Conservation (phyloP, 2,797 vertebrate genomes). For the Macropus fuliginosus region DNA sequence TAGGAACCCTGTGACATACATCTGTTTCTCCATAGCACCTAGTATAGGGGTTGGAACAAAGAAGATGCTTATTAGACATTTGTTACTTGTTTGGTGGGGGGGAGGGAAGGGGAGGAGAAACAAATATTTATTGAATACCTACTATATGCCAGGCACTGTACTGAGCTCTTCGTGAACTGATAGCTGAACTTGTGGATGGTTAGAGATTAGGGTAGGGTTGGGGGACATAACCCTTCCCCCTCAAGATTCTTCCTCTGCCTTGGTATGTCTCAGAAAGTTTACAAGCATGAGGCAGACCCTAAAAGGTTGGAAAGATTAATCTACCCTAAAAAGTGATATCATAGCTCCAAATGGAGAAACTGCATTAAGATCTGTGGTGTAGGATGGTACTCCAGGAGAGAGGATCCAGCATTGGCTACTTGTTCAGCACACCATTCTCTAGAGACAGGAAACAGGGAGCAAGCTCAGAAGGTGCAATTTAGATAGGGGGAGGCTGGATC, state of each 20-base stretch:
- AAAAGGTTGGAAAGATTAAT: slow-evolving; percentile 17
- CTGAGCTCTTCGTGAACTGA: neutral
- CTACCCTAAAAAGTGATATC: neutral
- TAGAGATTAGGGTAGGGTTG: neutral
- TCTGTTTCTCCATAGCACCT: neutral
- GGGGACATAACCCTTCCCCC: neutral
- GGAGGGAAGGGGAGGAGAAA: neutral
- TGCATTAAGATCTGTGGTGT: neutral
- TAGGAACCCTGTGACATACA: neutral
- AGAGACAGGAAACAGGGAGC: neutral
- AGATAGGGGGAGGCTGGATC: neutral
- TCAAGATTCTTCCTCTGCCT: neutral
- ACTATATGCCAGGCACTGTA: neutral
- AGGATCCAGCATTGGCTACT: neutral
- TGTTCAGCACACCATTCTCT: neutral
- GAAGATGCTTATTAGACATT: neutral
- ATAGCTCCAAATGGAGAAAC: neutral
- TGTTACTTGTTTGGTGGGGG: neutral
- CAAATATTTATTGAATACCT: neutral
- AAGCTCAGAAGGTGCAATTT: neutral
- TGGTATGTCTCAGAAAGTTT: neutral
- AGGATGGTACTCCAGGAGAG: neutral
- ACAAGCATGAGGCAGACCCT: slow-evolving; percentile 20
- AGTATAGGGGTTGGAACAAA: neutral
- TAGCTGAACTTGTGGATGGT: neutral